These are phyloP conservation scores for Papilio helenus DNA, from an alignment of 1,140 invertebrate species.

Conservation along the genomic window DNA sequence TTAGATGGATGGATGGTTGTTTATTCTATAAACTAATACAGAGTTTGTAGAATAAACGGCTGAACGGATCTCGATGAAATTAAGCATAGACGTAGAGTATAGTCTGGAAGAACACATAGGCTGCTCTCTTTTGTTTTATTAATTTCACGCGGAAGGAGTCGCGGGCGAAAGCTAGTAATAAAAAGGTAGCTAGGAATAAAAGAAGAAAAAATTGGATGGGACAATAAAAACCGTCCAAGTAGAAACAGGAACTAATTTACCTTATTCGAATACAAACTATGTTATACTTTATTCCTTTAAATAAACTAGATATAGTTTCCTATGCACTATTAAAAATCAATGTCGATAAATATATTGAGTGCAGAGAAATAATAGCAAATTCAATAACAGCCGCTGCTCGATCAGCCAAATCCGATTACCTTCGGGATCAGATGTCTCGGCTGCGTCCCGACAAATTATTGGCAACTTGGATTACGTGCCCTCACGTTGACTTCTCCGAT, in stretches of 20 bases:
- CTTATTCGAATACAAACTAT: background rate
- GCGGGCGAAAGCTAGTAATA: no score
- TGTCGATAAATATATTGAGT: slow-evolving; percentile 57
- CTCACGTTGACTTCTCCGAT: no score
- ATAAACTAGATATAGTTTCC: background rate
- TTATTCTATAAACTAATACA: no score
- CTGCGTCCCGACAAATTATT: slow-evolving; percentile 63
- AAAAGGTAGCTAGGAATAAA: no score
- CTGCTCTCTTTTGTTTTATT: no score
- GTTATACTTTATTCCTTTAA: background rate
- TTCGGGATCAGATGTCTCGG: slow-evolving; percentile 74
- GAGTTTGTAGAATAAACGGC: no score
- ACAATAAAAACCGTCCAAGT: no score
- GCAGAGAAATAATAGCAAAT: slow-evolving; percentile 69
- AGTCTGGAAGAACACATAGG: no score
- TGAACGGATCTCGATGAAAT: no score
- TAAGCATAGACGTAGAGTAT: no score
- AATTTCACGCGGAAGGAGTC: no score
- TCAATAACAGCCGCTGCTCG: slow-evolving; percentile 70
- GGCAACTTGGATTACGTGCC: slow-evolving; percentile 68
- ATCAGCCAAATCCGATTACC: slow-evolving; percentile 77
- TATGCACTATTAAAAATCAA: slow-evolving; percentile 78
- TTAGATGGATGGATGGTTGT: no score
- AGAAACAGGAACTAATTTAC: background rate
- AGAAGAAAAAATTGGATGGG: background rate